These are phyloP conservation scores for zebrafish (Danio rerio) DNA, from an alignment of 2,113 vertebrate species.

Conservation along the genomic window DNA sequence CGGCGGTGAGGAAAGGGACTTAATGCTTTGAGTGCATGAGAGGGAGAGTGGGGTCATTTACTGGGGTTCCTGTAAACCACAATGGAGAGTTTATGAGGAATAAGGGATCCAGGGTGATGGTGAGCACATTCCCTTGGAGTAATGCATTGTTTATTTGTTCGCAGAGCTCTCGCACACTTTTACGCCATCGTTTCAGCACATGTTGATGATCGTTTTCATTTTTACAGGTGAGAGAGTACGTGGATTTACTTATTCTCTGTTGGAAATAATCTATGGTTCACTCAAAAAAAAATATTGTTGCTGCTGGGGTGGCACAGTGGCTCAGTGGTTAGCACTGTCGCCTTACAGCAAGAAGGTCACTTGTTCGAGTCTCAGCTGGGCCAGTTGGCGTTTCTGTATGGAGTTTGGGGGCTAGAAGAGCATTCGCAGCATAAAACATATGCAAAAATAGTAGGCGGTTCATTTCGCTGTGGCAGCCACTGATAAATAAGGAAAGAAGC, in stretches of 20 bases:
- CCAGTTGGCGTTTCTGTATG: too few relatives aligned
- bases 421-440: too few relatives aligned
- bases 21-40: conserved; percentile 56
- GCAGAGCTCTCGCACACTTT: conserved; percentile 3
- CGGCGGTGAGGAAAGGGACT: conserved; percentile 44
- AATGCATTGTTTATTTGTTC: conserved; percentile 21
- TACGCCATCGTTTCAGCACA: neutral
- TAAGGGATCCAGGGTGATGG: conserved; percentile 29
- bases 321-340: too few relatives aligned
- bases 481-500: too few relatives aligned
- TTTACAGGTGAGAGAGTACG: conserved; percentile 28
- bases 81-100: conserved; percentile 48
- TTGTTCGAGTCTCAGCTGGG: too few relatives aligned
- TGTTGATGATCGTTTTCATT: conserved; percentile 35
- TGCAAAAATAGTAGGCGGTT: too few relatives aligned
- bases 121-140: conserved; percentile 23
- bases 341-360: too few relatives aligned
- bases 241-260: conserved; percentile 39
- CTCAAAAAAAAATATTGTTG: too few relatives aligned
- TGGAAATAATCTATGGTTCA: conserved; percentile 41
- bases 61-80: conserved; percentile 51
- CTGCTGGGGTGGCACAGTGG: too few relatives aligned
- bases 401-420: too few relatives aligned
- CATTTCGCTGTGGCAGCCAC: too few relatives aligned
- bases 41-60: conserved; percentile 52